phyloP scores from a whole-genome alignment of 2,797 vertebrate genomes.

The Sciurus vulgaris region DNA sequence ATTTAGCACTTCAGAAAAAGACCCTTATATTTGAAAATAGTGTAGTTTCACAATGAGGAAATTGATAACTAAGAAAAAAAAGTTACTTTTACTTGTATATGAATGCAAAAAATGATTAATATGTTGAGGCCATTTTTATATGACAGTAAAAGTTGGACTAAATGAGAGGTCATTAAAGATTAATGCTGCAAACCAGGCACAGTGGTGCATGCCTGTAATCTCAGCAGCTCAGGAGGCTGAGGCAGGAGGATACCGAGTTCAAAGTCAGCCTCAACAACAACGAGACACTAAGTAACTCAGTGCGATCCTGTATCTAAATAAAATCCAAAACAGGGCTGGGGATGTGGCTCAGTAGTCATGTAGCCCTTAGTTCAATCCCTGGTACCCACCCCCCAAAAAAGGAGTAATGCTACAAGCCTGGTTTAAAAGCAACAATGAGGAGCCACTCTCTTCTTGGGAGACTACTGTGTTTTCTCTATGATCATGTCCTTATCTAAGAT shows the following conservation, averaged over 20 bases:
- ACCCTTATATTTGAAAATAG: background rate
- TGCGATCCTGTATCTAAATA: too few relatives aligned
- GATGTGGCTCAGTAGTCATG: too few relatives aligned
- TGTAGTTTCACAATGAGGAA: background rate
- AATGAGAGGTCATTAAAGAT: accelerated
- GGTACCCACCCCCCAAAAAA: too few relatives aligned
- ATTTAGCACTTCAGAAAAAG: background rate
- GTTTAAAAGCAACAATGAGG: background rate
- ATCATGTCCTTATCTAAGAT: accelerated
- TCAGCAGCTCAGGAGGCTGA: too few relatives aligned
- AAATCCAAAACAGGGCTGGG: too few relatives aligned
- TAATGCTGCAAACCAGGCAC: accelerated
- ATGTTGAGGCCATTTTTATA: background rate
- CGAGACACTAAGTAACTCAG: too few relatives aligned
- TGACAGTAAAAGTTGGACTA: background rate
- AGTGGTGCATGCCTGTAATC: too few relatives aligned
- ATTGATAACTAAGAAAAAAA: background rate
- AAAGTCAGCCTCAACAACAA: too few relatives aligned
- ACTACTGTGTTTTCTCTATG: accelerated
- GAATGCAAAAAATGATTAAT: background rate
- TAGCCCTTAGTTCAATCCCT: too few relatives aligned
- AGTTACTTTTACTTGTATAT: background rate
- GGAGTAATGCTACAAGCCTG: accelerated
- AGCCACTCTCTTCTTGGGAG: too few relatives aligned
- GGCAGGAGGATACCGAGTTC: too few relatives aligned